phyloP scores from a whole-genome alignment of 1,140 invertebrate species.

The Drosophila kikkawai region DNA sequence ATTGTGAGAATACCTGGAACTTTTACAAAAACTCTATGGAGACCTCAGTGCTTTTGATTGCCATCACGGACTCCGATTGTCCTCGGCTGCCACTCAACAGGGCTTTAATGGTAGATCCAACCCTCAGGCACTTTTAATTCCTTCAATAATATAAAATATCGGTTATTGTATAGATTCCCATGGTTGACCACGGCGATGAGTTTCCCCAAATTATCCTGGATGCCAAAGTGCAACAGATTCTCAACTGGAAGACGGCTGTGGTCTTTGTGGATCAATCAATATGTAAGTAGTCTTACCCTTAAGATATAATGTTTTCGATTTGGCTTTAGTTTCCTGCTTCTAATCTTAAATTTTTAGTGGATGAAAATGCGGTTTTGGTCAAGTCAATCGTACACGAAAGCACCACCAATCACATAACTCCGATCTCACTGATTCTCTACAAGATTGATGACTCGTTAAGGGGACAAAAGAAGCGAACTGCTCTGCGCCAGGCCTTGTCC shows the following conservation, averaged over 20 bases:
- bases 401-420: conserved; percentile 73
- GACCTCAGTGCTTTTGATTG: conserved; percentile 89
- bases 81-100: conserved; percentile 88
- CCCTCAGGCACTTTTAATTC: rapidly evolving
- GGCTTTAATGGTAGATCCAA: conserved; percentile 87
- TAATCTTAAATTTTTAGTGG: conserved; percentile 37
- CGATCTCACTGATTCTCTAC: conserved; percentile 75
- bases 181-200: conserved; percentile 88
- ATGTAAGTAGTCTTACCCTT: conserved; percentile 86
- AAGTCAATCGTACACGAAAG: conserved; percentile 75
- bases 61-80: conserved; percentile 89
- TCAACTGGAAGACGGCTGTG: conserved; percentile 90
- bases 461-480: conserved; percentile 65
- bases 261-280: conserved; percentile 90
- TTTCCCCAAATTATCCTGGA: conserved; percentile 91
- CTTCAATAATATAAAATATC: neutral
- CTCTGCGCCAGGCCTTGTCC: conserved; percentile 48
- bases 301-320: neutral
- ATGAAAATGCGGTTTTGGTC: conserved; percentile 65
- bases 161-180: conserved; percentile 85
- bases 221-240: conserved; percentile 87
- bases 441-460: conserved; percentile 69
- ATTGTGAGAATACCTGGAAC: conserved; percentile 89
- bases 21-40: conserved; percentile 87
- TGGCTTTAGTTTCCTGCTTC: neutral